Conservation (phyloP, 1,140 invertebrate genomes). For the Asobara japonica region DNA sequence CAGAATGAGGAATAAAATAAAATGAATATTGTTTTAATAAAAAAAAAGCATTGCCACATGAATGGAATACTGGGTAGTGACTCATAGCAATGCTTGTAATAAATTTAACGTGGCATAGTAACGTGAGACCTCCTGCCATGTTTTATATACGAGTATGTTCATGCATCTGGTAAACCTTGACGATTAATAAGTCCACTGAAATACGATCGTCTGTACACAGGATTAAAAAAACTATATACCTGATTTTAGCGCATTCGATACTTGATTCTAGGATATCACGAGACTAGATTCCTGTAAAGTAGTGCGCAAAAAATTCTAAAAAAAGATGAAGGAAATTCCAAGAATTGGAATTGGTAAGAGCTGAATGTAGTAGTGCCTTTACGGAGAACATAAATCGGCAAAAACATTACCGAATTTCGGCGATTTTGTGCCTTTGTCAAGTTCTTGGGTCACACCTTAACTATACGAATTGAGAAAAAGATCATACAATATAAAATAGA, state of each 20-base stretch:
- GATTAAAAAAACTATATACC: background rate
- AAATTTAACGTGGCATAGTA: constrained; percentile 19
- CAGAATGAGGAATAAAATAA: background rate
- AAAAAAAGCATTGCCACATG: background rate
- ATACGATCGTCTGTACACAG: constrained; percentile 31
- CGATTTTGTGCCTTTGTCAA: too few relatives aligned
- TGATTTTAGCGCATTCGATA: background rate
- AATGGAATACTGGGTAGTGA: background rate
- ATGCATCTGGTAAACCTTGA: constrained; percentile 41
- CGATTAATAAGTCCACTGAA: constrained; percentile 41
- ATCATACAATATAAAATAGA: too few relatives aligned
- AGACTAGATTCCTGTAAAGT: too few relatives aligned
- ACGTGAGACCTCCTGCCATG: constrained; percentile 6
- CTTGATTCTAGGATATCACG: background rate
- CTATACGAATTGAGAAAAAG: too few relatives aligned
- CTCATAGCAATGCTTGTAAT: constrained; percentile 9
- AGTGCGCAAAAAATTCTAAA: background rate
- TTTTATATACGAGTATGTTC: constrained; percentile 31
- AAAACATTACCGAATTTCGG: too few relatives aligned
- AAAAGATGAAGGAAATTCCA: too few relatives aligned
- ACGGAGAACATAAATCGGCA: too few relatives aligned
- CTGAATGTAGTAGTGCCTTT: too few relatives aligned
- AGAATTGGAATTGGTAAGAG: too few relatives aligned
- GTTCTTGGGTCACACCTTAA: too few relatives aligned
- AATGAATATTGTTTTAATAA: background rate